phyloP scores from a whole-genome alignment of 2,113 vertebrate species.

The Neogobius melanostomus region DNA sequence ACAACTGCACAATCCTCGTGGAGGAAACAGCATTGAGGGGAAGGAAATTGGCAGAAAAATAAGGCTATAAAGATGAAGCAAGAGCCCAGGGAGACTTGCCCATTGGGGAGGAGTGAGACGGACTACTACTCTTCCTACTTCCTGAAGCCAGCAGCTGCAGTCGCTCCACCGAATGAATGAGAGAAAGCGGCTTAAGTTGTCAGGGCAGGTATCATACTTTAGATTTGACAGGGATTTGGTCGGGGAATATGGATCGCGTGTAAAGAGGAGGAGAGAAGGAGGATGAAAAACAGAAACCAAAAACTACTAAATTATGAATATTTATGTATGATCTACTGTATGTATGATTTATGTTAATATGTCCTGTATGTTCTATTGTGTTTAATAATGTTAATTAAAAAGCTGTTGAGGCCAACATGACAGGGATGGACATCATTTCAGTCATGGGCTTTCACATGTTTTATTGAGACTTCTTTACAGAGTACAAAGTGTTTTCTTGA shows the following conservation, averaged over 20 bases:
- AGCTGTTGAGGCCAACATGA: too few relatives aligned
- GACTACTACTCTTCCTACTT: conserved; percentile 27
- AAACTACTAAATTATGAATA: neutral
- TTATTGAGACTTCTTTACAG: too few relatives aligned
- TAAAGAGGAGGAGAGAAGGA: neutral
- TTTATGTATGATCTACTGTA: too few relatives aligned
- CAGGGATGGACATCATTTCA: too few relatives aligned
- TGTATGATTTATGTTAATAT: too few relatives aligned
- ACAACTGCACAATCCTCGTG: conserved; percentile 21
- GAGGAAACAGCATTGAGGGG: conserved; percentile 8
- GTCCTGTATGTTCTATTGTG: too few relatives aligned
- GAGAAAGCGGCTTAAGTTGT: conserved; percentile 44
- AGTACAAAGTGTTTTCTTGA: too few relatives aligned
- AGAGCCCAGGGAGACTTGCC: conserved; percentile 16
- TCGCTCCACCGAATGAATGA: conserved; percentile 35
- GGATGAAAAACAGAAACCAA: conserved; percentile 5
- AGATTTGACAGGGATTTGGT: conserved; percentile 29
- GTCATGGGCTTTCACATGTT: too few relatives aligned
- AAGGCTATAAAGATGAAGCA: neutral
- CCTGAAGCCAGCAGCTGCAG: conserved; percentile 31
- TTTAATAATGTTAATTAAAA: too few relatives aligned
- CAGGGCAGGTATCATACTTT: conserved; percentile 19
- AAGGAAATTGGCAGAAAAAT: conserved; percentile 9
- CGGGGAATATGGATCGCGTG: conserved; percentile 8
- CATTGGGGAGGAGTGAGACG: neutral